phyloP scores from a whole-genome alignment of 2,888 invertebrate species.

The Ommatoiulus sabulosus region DNA sequence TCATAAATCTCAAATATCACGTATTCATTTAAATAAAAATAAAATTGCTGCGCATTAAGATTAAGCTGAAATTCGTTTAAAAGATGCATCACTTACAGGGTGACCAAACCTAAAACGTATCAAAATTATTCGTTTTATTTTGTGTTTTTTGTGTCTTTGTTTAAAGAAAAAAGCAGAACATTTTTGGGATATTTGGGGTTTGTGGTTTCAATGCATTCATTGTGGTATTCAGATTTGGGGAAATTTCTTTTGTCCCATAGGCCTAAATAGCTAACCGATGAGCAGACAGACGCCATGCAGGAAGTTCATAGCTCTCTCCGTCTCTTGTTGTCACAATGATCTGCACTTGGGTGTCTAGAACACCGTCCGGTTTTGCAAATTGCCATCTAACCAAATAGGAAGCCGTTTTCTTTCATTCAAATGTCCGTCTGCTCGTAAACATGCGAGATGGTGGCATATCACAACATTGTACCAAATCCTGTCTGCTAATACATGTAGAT shows the following conservation, averaged over 20 bases:
- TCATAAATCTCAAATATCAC: too few species aligned
- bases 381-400: not conserved
- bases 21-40: too few species aligned
- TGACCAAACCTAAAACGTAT: too few species aligned
- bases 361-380: not conserved
- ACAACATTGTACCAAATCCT: not conserved
- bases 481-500: not conserved
- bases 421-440: not conserved
- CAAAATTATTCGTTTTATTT: too few species aligned
- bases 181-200: not conserved
- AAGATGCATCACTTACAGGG: not conserved
- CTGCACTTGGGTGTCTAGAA: not conserved
- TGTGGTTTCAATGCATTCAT: not conserved
- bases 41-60: too few species aligned
- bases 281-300: not conserved
- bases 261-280: not conserved
- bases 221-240: not conserved
- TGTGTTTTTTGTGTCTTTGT: not conserved
- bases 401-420: conserved; percentile 11
- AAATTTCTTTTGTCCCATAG: conserved; percentile 36
- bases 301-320: conserved; percentile 32
- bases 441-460: not conserved
- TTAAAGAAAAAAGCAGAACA: not conserved
- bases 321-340: not conserved
- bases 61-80: too few species aligned